Conservation (phyloP, 2,113 vertebrate genomes). For the Maccullochella peelii region DNA sequence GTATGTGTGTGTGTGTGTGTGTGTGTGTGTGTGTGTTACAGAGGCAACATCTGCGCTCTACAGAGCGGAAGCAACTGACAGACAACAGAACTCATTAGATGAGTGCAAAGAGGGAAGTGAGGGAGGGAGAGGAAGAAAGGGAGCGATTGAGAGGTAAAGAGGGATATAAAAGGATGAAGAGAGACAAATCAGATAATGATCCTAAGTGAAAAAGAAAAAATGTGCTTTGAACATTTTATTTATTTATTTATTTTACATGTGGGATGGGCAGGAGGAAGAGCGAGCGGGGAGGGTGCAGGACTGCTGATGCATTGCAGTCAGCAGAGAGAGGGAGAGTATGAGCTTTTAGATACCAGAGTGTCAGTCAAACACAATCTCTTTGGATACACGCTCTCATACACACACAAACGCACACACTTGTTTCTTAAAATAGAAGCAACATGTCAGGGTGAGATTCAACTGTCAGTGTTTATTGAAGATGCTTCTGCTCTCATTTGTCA, state of each 20-base stretch:
- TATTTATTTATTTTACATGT: conserved; percentile 17
- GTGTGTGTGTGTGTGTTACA: conserved; percentile 9
- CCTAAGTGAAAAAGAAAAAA: conserved; percentile 24
- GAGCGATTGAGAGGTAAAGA: conserved; percentile 40
- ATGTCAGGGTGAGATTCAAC: conserved; percentile 45
- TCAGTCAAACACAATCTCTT: conserved; percentile 70
- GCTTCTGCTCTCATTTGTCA: conserved; percentile 39
- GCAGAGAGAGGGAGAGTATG: conserved; percentile 35
- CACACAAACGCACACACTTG: conserved; percentile 36
- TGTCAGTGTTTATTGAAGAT: conserved; percentile 36
- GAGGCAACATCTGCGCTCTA: conserved; percentile 64
- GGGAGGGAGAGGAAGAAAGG: conserved; percentile 18
- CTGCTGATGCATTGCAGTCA: conserved; percentile 62
- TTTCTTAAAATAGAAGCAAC: conserved; percentile 62
- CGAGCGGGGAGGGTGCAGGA: background rate
- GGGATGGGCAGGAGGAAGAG: conserved; percentile 2
- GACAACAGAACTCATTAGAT: conserved; percentile 65
- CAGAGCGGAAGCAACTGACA: conserved; percentile 67
- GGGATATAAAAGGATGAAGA: conserved; percentile 43
- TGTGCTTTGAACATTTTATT: conserved; percentile 2
- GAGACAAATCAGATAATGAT: conserved; percentile 52
- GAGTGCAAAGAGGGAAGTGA: conserved; percentile 31
- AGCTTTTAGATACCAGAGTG: conserved; percentile 63
- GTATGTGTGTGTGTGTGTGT: conserved; percentile 6
- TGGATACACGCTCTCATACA: conserved; percentile 28